These are phyloP conservation scores for Anguilla megastoma DNA, from an alignment of 2,797 vertebrate genomes.

Conservation along the genomic window DNA sequence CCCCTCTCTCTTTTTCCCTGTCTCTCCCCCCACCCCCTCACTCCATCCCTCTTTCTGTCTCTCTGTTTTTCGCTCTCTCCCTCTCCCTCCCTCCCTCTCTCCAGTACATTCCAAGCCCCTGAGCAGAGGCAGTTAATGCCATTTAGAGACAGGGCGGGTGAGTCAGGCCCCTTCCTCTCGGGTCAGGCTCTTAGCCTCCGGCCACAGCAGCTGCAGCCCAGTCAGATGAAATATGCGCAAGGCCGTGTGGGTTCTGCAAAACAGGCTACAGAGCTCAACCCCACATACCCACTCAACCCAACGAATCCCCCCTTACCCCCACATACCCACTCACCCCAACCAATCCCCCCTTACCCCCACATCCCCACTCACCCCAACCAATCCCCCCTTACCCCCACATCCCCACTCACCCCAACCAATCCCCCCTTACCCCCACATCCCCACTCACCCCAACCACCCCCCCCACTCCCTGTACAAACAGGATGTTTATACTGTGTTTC, in stretches of 20 bases:
- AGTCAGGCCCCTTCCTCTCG: neutral
- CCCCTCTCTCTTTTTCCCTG: neutral
- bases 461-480: neutral
- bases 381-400: constrained; percentile 19
- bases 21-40: neutral
- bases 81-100: constrained; percentile 20
- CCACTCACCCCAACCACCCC: constrained; percentile 44
- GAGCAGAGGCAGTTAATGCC: neutral
- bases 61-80: neutral
- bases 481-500: neutral
- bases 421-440: constrained; percentile 26
- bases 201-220: constrained; percentile 45
- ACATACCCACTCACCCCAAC: constrained; percentile 39
- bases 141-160: neutral
- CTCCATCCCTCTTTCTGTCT: neutral
- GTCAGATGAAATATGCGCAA: constrained; percentile 51
- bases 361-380: too few relatives aligned
- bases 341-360: constrained; percentile 36
- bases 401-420: constrained; percentile 42
- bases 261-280: constrained; percentile 37
- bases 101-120: neutral
- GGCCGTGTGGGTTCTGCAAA: constrained; percentile 56
- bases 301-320: constrained; percentile 41
- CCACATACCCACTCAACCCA: constrained; percentile 33
- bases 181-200: neutral